These are phyloP conservation scores for Oreochromis tanganicae DNA, from an alignment of 2,113 vertebrate genomes.

Conservation along the genomic window DNA sequence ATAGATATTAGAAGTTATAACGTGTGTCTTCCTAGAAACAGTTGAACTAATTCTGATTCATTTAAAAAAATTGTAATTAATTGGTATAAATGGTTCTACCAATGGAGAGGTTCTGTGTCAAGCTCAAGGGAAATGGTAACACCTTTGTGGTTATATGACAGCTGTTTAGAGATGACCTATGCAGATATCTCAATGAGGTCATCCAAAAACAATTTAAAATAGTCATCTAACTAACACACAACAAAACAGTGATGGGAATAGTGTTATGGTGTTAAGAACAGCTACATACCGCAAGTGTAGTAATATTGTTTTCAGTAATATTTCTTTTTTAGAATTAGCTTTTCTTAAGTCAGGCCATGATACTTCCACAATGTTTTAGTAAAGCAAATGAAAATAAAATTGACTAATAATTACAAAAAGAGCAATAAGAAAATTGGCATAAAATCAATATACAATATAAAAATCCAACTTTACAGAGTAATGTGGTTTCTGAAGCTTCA, in stretches of 20 bases:
- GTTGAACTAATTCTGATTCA: neutral
- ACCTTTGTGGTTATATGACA: neutral
- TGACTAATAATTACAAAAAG: neutral
- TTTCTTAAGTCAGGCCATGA: neutral
- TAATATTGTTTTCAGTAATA: neutral
- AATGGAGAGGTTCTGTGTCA: neutral
- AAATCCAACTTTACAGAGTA: neutral
- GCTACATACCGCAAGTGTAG: neutral
- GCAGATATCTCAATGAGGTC: neutral
- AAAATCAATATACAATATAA: neutral
- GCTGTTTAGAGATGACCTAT: neutral
- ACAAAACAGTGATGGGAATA: neutral
- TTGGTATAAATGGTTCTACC: neutral
- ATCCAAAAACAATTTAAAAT: neutral
- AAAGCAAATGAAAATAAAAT: neutral
- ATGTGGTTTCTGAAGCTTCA: neutral
- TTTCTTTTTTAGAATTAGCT: neutral
- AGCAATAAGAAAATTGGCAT: neutral
- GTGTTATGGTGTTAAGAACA: neutral
- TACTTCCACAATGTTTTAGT: neutral
- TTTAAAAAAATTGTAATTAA: neutral
- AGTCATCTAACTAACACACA: neutral
- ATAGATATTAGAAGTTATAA: neutral
- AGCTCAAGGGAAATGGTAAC: neutral
- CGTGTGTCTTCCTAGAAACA: neutral